phyloP scores from a whole-genome alignment of 2,113 vertebrate genomes.

The Nibea albiflora region DNA sequence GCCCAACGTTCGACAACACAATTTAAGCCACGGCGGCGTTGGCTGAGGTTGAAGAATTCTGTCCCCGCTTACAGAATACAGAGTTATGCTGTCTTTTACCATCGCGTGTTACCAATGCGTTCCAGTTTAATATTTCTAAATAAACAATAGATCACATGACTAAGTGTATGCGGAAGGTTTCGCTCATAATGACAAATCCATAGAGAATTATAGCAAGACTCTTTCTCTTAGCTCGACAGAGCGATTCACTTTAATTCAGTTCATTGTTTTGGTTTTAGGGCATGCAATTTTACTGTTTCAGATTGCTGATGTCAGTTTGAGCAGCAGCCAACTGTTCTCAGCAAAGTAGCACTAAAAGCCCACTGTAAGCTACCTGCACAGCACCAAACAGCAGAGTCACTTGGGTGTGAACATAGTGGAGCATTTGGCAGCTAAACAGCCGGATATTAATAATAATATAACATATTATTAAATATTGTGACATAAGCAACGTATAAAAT shows the following conservation, averaged over 20 bases:
- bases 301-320: background rate
- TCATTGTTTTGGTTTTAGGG: background rate
- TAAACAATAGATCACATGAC: slow-evolving; percentile 3
- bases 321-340: background rate
- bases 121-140: background rate
- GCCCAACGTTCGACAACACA: too few species aligned
- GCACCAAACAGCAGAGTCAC: background rate
- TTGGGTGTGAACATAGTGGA: background rate
- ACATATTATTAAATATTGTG: too few species aligned
- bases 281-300: background rate
- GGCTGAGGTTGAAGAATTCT: background rate
- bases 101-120: background rate
- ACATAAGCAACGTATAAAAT: background rate
- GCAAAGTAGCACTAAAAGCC: too few species aligned
- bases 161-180: background rate
- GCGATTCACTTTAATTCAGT: background rate
- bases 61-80: background rate
- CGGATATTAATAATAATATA: too few species aligned
- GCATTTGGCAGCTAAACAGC: background rate
- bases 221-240: background rate
- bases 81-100: background rate
- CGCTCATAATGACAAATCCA: background rate
- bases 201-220: background rate
- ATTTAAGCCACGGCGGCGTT: background rate
- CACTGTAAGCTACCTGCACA: too few species aligned